These are phyloP conservation scores for Mohoua ochrocephala DNA, from an alignment of 2,113 vertebrate genomes.

Conservation along the genomic window DNA sequence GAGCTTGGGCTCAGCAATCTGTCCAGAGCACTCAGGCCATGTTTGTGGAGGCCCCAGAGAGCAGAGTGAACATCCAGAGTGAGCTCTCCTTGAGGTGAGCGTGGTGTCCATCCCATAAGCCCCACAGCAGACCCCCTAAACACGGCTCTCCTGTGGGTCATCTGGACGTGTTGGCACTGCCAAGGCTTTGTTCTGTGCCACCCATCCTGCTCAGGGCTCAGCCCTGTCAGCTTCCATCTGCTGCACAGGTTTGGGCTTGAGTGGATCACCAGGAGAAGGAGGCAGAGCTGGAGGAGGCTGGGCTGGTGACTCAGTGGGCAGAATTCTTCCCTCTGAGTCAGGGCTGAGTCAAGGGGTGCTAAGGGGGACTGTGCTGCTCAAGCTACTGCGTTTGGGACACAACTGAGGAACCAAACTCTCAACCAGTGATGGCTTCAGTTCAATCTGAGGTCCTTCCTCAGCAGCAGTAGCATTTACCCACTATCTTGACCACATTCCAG, in stretches of 20 bases:
- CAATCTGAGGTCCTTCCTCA: neutral
- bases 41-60: neutral
- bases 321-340: constrained; percentile 25
- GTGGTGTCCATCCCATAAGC: neutral
- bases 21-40: neutral
- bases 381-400: neutral
- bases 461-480: neutral
- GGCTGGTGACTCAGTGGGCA: constrained; percentile 6
- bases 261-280: neutral
- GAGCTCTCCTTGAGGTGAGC: neutral
- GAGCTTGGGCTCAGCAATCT: neutral
- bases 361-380: neutral
- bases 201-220: neutral
- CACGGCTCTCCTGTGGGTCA: rapidly evolving
- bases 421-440: neutral
- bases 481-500: neutral
- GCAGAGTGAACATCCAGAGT: neutral
- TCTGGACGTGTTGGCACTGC: neutral
- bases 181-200: neutral
- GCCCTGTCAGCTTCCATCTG: neutral
- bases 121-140: neutral
- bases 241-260: neutral
- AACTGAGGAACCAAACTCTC: neutral
- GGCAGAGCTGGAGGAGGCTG: neutral
- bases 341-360: neutral